A percentile compares a stretch with the other conserved stretches of the same genome.
Conservation (phyloP, 2,797 vertebrate genomes). For the Tadarida brasiliensis region DNA sequence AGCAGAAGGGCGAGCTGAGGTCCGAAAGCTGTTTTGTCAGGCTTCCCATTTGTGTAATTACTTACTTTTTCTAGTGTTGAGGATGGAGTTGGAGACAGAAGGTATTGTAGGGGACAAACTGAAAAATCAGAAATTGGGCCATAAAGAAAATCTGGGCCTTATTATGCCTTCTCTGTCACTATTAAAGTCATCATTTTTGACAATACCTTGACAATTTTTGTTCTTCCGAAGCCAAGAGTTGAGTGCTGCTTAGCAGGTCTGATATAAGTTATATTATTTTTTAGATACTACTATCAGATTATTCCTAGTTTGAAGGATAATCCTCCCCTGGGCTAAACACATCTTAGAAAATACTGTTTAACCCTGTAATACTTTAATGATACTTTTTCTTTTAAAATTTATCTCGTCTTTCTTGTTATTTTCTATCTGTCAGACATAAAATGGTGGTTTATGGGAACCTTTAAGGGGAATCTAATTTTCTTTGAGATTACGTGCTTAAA, state of each 20-base stretch:
- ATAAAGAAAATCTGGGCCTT: slow-evolving; percentile 7
- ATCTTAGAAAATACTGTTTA: slow-evolving; percentile 46
- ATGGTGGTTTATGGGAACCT: neutral
- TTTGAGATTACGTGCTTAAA: slow-evolving; percentile 60
- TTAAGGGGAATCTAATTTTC: slow-evolving; percentile 57
- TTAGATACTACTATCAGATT: slow-evolving; percentile 27
- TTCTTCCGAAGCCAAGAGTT: neutral
- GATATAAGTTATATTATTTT: neutral
- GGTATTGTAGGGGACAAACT: neutral
- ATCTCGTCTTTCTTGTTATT: slow-evolving; percentile 53
- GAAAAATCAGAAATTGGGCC: neutral
- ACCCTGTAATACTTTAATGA: neutral
- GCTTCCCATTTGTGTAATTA: neutral
- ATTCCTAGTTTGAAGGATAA: slow-evolving; percentile 39
- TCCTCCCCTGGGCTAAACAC: slow-evolving; percentile 17
- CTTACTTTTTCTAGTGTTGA: neutral
- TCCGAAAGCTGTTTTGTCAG: neutral
- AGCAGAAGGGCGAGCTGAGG: neutral
- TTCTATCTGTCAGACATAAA: slow-evolving; percentile 55
- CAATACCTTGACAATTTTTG: neutral
- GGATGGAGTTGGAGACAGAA: neutral
- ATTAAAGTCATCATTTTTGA: slow-evolving; percentile 21
- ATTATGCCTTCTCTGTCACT: neutral
- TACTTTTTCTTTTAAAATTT: slow-evolving; percentile 52
- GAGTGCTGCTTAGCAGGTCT: neutral